Conservation (phyloP, 30 jellyfish, hydroid and myxozoan species). For the Aurelia aurita complex sp. Pacific region DNA sequence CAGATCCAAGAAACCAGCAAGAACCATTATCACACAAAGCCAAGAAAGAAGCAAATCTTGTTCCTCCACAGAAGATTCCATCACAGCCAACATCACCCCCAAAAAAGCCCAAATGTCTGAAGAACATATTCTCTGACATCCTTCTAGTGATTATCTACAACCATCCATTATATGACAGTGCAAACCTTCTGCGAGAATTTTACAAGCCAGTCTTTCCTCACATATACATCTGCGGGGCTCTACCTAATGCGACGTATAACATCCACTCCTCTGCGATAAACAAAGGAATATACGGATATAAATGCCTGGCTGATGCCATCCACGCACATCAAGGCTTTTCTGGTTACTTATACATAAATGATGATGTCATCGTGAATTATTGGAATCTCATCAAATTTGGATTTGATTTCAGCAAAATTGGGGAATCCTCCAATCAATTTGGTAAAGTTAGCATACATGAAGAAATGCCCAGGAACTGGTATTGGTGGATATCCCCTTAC, state of each 20-base stretch:
- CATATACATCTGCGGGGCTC: constrained; percentile 80
- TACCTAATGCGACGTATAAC: constrained; percentile 26
- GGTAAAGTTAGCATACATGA: constrained; percentile 56
- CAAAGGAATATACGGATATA: constrained; percentile 89
- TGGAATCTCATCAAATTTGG: constrained; percentile 76
- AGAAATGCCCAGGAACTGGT: constrained; percentile 79
- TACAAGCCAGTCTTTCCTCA: constrained; percentile 87
- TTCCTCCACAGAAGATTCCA: neutral
- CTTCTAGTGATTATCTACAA: constrained; percentile 81
- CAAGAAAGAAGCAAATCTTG: neutral
- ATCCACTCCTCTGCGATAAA: constrained; percentile 51
- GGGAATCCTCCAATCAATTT: constrained; percentile 84
- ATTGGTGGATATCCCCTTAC: constrained; percentile 98
- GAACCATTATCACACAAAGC: neutral
- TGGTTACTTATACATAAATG: constrained; percentile 91
- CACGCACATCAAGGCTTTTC: constrained; percentile 47
- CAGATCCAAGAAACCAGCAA: neutral
- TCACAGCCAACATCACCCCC: neutral
- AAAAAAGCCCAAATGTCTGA: constrained; percentile 17
- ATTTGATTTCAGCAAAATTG: constrained; percentile 59
- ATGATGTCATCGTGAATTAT: constrained; percentile 87
- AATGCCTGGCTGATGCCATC: constrained; percentile 81
- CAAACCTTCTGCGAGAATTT: constrained; percentile 57
- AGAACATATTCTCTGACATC: constrained; percentile 37
- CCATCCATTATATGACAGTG: constrained; percentile 93